phyloP scores from a whole-genome alignment of 2,888 invertebrate genomes.

The Lithophane socia region DNA sequence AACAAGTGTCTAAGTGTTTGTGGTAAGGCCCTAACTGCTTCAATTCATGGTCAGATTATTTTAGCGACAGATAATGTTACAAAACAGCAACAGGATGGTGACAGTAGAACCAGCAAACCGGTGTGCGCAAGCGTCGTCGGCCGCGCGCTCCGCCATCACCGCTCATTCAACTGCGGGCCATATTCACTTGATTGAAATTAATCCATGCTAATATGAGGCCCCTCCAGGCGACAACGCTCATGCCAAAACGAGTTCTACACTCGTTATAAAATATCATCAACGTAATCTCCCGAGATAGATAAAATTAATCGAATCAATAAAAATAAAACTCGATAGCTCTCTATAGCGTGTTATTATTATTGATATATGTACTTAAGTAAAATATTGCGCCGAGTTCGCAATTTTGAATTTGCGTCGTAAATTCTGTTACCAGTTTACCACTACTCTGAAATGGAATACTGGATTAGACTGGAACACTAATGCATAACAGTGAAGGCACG shows the following conservation, averaged over 20 bases:
- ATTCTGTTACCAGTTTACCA: slow-evolving; percentile 23
- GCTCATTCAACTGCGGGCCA: slow-evolving; percentile 73
- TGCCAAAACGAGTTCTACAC: slow-evolving; percentile 73
- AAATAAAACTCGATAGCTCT: slow-evolving; percentile 43
- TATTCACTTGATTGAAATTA: slow-evolving; percentile 81
- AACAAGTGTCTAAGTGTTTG: too few relatives aligned
- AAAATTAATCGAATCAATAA: slow-evolving; percentile 56
- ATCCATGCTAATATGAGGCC: slow-evolving; percentile 85
- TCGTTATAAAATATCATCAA: slow-evolving; percentile 70
- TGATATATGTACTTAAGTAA: slow-evolving; percentile 20
- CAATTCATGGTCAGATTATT: slow-evolving; percentile 4
- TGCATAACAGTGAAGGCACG: slow-evolving; percentile 9
- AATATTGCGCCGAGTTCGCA: slow-evolving; percentile 28
- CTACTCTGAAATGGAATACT: slow-evolving; percentile 35
- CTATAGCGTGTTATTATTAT: slow-evolving; percentile 33
- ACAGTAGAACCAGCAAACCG: slow-evolving; percentile 50
- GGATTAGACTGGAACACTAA: slow-evolving; percentile 29
- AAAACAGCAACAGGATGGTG: slow-evolving; percentile 43
- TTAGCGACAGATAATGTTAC: slow-evolving; percentile 22
- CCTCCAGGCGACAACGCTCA: slow-evolving; percentile 76
- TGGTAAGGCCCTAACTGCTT: not conserved
- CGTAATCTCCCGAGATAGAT: slow-evolving; percentile 59
- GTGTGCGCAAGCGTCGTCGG: slow-evolving; percentile 52
- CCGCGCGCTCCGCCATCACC: slow-evolving; percentile 58
- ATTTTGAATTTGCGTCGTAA: slow-evolving; percentile 31